A percentile compares a stretch with the other conserved stretches of the same genome.
phyloP scores from a whole-genome alignment of 1,140 invertebrate genomes.

The Manduca sexta region DNA sequence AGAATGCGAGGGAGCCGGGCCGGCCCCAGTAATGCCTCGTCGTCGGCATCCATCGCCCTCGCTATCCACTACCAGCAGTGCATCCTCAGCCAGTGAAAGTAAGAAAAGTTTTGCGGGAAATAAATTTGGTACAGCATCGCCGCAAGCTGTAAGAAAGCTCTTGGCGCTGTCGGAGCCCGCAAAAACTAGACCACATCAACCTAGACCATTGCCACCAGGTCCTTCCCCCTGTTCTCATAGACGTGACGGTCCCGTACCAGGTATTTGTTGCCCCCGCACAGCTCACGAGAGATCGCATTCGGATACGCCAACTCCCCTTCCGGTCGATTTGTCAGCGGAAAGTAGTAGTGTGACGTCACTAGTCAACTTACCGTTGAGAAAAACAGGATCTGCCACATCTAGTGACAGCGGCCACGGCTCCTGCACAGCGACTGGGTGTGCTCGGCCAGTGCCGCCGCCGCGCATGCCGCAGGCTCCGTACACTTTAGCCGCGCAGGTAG shows the following conservation, averaged over 20 bases:
- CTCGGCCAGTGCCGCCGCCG: constrained; percentile 73
- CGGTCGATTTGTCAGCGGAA: constrained; percentile 93
- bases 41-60: constrained; percentile 90
- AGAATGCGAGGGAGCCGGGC: constrained; percentile 87
- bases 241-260: constrained; percentile 75
- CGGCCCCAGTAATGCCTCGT: constrained; percentile 74
- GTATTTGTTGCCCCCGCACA: constrained; percentile 60
- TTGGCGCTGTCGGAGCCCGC: constrained; percentile 89
- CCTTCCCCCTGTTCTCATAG: constrained; percentile 79
- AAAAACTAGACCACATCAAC: constrained; percentile 91
- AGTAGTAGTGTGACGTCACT: constrained; percentile 96
- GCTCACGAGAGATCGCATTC: constrained; percentile 92
- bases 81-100: constrained; percentile 90
- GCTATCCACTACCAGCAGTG: constrained; percentile 90
- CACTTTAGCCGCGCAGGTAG: constrained; percentile 86
- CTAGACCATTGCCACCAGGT: constrained; percentile 77
- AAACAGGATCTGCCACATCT: constrained; percentile 90
- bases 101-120: constrained; percentile 76
- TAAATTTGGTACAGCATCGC: constrained; percentile 92
- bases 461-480: constrained; percentile 82
- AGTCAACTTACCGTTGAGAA: constrained; percentile 89
- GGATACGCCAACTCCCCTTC: constrained; percentile 88
- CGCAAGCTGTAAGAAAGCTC: constrained; percentile 95
- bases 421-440: constrained; percentile 73
- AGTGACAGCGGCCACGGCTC: constrained; percentile 90